These are phyloP conservation scores for Heliconius charithonia DNA, from an alignment of 2,888 invertebrate genomes.

Conservation along the genomic window DNA sequence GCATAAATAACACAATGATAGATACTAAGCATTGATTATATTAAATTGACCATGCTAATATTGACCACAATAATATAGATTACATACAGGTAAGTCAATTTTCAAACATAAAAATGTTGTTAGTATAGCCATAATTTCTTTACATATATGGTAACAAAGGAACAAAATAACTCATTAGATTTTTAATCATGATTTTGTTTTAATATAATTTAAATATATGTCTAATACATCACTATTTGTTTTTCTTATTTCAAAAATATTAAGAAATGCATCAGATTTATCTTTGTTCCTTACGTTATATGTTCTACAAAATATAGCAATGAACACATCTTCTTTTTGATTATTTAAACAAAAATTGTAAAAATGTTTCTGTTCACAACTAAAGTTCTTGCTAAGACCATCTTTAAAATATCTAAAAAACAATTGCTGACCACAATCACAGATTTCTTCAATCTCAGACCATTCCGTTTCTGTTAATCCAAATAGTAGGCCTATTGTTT, in stretches of 20 bases:
- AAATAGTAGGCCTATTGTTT: conserved; percentile 66
- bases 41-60: background rate
- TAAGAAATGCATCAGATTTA: conserved; percentile 67
- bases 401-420: conserved; percentile 77
- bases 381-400: conserved; percentile 66
- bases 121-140: background rate
- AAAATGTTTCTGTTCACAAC: conserved; percentile 72
- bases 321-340: conserved; percentile 65
- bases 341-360: conserved; percentile 74
- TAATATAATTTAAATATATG: conserved; percentile 61
- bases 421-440: conserved; percentile 63
- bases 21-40: background rate
- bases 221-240: conserved; percentile 64
- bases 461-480: conserved; percentile 67
- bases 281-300: conserved; percentile 68
- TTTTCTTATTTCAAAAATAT: conserved; percentile 64
- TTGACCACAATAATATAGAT: background rate
- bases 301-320: conserved; percentile 65
- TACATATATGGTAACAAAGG: background rate
- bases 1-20: too few species aligned
- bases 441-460: conserved; percentile 69
- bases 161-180: background rate
- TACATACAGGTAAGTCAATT: background rate
- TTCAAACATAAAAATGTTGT: background rate
- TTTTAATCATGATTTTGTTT: conserved; percentile 28